Evolutionary conservation across 2,113 vertebrate genomes (phyloP).

Genomic region (Actenoides lindsayi): DNA sequence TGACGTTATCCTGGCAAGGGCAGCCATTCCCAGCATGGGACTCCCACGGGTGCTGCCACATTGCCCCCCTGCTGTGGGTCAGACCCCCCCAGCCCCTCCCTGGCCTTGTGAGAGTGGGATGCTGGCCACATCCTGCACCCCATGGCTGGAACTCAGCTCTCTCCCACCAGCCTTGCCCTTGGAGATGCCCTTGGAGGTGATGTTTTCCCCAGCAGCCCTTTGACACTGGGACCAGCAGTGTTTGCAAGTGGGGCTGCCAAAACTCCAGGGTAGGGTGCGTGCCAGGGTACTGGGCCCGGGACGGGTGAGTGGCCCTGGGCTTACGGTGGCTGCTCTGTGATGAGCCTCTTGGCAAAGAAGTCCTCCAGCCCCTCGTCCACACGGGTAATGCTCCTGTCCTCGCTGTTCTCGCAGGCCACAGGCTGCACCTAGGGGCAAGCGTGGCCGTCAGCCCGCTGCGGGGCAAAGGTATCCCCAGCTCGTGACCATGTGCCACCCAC

Average conservation of each 20-base stretch:
- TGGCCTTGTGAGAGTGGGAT: fast-evolving
- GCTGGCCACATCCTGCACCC: neutral
- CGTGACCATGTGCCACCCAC: fast-evolving
- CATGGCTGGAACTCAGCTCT: neutral
- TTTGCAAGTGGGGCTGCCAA: neutral
- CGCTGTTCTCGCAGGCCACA: conserved; percentile 82
- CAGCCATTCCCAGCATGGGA: neutral
- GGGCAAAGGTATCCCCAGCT: neutral
- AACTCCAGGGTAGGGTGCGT: fast-evolving
- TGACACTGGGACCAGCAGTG: fast-evolving
- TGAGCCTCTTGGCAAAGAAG: conserved; percentile 94
- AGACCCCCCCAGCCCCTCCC: neutral
- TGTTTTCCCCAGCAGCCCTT: neutral
- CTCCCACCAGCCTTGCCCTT: neutral
- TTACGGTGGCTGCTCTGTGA: conserved; percentile 87
- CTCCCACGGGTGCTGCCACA: neutral
- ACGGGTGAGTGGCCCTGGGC: conserved; percentile 27
- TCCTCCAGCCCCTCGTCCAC: conserved; percentile 96
- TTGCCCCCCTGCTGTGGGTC: neutral
- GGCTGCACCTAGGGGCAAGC: conserved; percentile 77
- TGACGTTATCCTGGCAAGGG: neutral
- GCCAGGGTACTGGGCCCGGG: neutral
- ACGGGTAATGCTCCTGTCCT: conserved; percentile 84
- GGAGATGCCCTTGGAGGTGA: fast-evolving
- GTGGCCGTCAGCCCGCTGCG: fast-evolving